phyloP scores from a whole-genome alignment of 2,113 vertebrate species.

The Hirundichthys speculiger region DNA sequence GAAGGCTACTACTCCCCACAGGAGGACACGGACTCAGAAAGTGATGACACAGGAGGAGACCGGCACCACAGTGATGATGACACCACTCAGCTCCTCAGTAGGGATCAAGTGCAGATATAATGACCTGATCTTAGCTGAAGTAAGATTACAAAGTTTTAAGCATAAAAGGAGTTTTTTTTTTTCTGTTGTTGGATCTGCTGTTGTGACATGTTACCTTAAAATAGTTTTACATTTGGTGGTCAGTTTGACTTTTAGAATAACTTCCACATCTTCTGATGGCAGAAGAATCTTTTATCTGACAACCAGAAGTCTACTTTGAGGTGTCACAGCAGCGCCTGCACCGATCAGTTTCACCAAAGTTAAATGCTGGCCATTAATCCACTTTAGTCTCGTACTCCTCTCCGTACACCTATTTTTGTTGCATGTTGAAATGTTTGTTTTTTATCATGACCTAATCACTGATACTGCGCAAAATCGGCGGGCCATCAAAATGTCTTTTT shows the following conservation, averaged over 20 bases:
- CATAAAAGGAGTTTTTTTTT: constrained; percentile 2
- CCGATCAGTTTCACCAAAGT: constrained; percentile 21
- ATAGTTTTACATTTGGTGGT: constrained; percentile 13
- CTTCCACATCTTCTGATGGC: constrained; percentile 17
- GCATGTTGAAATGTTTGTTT: constrained; percentile 30
- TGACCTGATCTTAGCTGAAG: constrained; percentile 9
- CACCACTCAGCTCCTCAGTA: constrained; percentile 76
- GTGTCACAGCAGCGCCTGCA: constrained; percentile 29
- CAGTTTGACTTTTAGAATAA: constrained; percentile 30
- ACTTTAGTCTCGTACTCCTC: constrained; percentile 1
- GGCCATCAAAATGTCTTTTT: constrained; percentile 27
- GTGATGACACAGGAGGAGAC: constrained; percentile 61
- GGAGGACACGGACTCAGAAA: constrained; percentile 75
- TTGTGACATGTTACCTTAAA: constrained; percentile 20
- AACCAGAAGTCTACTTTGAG: constrained; percentile 24
- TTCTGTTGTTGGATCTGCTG: constrained; percentile 5
- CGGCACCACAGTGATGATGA: constrained; percentile 65
- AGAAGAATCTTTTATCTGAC: constrained; percentile 27
- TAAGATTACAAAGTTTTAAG: constrained; percentile 34
- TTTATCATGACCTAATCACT: constrained; percentile 27
- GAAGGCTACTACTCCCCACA: constrained; percentile 76
- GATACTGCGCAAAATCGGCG: constrained; percentile 54
- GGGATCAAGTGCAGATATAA: constrained; percentile 68
- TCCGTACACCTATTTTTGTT: constrained; percentile 7
- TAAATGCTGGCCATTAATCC: not conserved